A percentile compares a stretch with the other conserved stretches of the same genome.
Conservation (phyloP, 2,888 invertebrate genomes). For the Orchesella flavescens region DNA sequence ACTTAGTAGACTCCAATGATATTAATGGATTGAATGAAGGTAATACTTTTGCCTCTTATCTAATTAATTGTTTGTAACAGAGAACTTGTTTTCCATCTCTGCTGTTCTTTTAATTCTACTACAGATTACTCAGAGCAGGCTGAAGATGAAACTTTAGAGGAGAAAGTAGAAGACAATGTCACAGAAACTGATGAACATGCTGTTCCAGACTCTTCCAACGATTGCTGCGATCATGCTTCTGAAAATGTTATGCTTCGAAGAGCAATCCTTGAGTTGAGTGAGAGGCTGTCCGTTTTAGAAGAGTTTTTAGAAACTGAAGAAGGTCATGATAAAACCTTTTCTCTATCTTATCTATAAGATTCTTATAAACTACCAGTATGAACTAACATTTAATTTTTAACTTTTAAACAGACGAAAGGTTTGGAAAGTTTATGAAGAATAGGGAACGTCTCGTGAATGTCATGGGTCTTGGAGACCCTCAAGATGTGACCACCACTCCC, state of each 20-base stretch:
- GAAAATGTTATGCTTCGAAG: constrained; percentile 6
- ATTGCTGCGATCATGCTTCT: not conserved
- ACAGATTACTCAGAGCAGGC: too few species aligned
- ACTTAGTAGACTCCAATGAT: not conserved
- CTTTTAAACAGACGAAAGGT: not conserved
- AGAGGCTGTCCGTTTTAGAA: constrained; percentile 21
- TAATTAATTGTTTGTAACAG: too few species aligned
- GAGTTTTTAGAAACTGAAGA: constrained; percentile 33
- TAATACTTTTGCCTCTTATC: not conserved
- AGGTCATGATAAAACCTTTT: constrained; percentile 1
- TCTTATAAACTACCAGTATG: too few species aligned
- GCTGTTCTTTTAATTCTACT: too few species aligned
- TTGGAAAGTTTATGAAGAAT: not conserved
- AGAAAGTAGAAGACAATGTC: too few species aligned
- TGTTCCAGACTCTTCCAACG: not conserved
- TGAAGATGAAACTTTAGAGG: too few species aligned
- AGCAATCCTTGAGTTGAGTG: constrained; percentile 7
- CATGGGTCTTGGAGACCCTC: not conserved
- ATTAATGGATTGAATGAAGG: not conserved
- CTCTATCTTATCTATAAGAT: too few species aligned
- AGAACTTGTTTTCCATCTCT: too few species aligned
- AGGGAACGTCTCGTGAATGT: not conserved
- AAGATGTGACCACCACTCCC: not conserved
- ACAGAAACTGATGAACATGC: too few species aligned
- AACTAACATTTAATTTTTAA: too few species aligned